Evolutionary conservation across 2,113 vertebrate genomes (phyloP).

Genomic region (Euleptes europaea): DNA sequence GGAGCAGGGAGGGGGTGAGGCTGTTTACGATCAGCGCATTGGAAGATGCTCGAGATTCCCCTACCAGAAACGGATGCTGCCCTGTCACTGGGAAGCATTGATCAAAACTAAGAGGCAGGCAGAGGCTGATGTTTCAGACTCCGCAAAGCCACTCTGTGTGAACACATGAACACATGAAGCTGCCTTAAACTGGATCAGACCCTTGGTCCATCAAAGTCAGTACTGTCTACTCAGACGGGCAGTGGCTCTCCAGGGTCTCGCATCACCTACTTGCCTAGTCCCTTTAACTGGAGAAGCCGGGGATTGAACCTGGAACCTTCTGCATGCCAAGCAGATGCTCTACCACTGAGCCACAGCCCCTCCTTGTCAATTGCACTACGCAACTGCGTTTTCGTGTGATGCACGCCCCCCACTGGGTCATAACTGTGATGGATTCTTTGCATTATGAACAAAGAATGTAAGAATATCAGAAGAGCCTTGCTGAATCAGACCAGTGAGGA

Average conservation of each 20-base stretch:
- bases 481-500: too few relatives aligned
- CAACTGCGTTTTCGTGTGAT: neutral
- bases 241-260: too few relatives aligned
- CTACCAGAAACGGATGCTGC: neutral
- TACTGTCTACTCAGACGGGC: too few relatives aligned
- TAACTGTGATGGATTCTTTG: neutral
- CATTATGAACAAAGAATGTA: neutral
- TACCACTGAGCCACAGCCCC: too few relatives aligned
- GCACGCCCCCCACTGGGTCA: neutral
- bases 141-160: neutral
- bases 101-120: neutral
- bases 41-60: neutral
- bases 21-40: neutral
- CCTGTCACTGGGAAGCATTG: neutral
- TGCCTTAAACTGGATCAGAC: too few relatives aligned
- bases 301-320: too few relatives aligned
- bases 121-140: neutral
- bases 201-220: too few relatives aligned
- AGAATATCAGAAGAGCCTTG: too few relatives aligned
- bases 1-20: too few relatives aligned
- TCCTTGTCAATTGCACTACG: neutral
- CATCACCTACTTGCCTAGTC: too few relatives aligned
- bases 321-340: neutral
- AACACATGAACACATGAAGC: too few relatives aligned
- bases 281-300: too few relatives aligned